Evolutionary conservation across 1,140 invertebrate species (phyloP), one percentile per base, ranked within the genome.

Genomic region (Aleiodes sp.): DNA sequence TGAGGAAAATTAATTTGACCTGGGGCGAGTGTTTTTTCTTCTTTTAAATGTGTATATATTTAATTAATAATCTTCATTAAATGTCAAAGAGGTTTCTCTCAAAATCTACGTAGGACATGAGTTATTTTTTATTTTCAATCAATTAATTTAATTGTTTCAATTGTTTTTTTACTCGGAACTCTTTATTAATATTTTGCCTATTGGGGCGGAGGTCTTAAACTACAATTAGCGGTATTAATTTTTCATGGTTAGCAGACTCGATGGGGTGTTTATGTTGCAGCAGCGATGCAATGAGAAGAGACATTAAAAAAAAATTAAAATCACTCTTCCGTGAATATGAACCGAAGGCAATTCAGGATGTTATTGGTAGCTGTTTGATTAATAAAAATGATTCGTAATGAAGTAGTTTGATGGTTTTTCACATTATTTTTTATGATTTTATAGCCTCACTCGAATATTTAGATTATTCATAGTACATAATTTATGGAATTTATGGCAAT

Each of bases 131-230:
- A 37, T 67, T 73, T 70, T 59, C 7, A 10, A 12, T 60, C 57
- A 31, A 60, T 31, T 60, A 14, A 56, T 33, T 29, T 29, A 7
- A 19, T 65, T 65, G n/a, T n/a, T n/a, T n/a, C n/a, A n/a, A n/a
- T 59, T 12, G 19, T 29, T 59, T 59, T 59, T 33, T 31, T 29
- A 64, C 29, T 68, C 69, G 69, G 69, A 70, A 70, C 63, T 70
- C 56, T 70, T 65, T 56, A 29, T 75, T 73, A 78, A 79, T 76
- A 64, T 77, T 70, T 81, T 76, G 72, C 78, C 79, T 82, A 82
- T 77, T 72, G 70, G 74, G 76, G 75, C 78, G 73, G 73, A 84
- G 78, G 76, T 76, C 80, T 83, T 84, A 83, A 70, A 81, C 79
- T 84, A 82, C 76, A 71, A 75, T 82, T 82, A 81, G 75, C 78